Base-by-base conservation (phyloP, 2,888 invertebrate genomes). In the Brachynemurus nebulosus region DNA sequence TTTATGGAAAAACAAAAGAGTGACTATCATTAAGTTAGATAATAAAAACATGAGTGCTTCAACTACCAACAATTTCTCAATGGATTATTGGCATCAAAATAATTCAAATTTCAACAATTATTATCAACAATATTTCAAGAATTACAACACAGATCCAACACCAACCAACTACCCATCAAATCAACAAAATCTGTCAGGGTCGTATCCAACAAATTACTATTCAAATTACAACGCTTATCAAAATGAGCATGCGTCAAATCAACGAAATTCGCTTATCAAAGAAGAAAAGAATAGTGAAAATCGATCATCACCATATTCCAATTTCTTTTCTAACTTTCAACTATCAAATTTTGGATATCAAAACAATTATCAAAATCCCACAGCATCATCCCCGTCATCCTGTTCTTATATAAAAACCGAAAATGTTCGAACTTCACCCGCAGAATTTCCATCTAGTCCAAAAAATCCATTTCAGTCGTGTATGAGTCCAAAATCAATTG, bases 41-140 rank as follows among this genome's bases (percentile, higher is more conserved):
- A 20, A 40, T 35, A 11, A 33, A 25, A 53, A 49, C 44, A 63
- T 63, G 63, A 62, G 62, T 56, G 58, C 59, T 16, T 58, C 60
- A 4, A 57, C 59, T 23, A 55, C 58, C 42, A 57, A 54, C 48
- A 51, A 19, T n/a, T 30, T 38, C 20, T 9, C 55, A n/a, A 54
- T 54, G 50, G 61, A 62, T 47, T 61, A 57, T 46, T 62, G 62
- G 61, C 59, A 54, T 48, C 51, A 53, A 40, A 45, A 50, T 11
- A 51, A 52, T 45, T 12, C 40, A n/a, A 34, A 34, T 12, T 42
- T 19, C 14, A 16, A 23, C 18, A 34, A 42, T 20, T 42, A 45
- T 42, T 44, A 50, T 44, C 50, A 50, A 39, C 44, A 49, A 23
- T 48, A 52, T 42, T 38, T 47, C 36, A 37, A 47, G 12, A 49